These are phyloP conservation scores for Ruditapes philippinarum DNA, from an alignment of 1,140 invertebrate species.

Conservation along the genomic window DNA sequence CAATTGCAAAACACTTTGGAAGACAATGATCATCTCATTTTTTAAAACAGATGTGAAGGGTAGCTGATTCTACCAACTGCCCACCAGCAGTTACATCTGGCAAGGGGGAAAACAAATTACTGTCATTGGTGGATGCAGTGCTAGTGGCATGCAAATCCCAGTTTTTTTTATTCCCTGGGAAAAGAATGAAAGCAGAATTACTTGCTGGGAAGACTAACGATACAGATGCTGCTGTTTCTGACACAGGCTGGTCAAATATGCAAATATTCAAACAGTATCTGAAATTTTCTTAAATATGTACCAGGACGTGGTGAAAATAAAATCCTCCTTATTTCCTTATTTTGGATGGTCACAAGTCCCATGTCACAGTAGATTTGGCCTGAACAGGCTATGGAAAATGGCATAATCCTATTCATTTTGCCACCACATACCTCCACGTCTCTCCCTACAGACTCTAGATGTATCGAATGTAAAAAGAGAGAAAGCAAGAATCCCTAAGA, in stretches of 20 bases:
- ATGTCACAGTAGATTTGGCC: constrained; percentile 10
- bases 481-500: too few relatives aligned
- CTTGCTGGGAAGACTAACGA: constrained; percentile 12
- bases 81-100: constrained; percentile 46
- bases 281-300: constrained; percentile 28
- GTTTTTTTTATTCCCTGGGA: constrained; percentile 66
- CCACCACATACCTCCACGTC: constrained; percentile 53
- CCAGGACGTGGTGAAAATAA: constrained; percentile 20
- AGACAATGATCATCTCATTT: constrained; percentile 70
- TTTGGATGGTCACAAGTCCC: constrained; percentile 37
- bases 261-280: constrained; percentile 11
- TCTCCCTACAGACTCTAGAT: constrained; percentile 63
- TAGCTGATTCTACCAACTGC: not conserved
- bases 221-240: constrained; percentile 22
- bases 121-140: constrained; percentile 75
- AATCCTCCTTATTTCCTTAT: constrained; percentile 35
- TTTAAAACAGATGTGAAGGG: constrained; percentile 67
- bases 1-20: constrained; percentile 26
- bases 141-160: constrained; percentile 46
- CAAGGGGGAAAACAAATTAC: constrained; percentile 30
- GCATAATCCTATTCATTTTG: constrained; percentile 48
- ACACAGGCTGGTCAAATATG: constrained; percentile 38
- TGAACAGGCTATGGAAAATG: constrained; percentile 41
- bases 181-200: constrained; percentile 78
- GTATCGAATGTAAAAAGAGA: constrained; percentile 50